Evolutionary conservation across 2,113 vertebrate genomes (phyloP).

Genomic region (Apodemus sylvaticus): DNA sequence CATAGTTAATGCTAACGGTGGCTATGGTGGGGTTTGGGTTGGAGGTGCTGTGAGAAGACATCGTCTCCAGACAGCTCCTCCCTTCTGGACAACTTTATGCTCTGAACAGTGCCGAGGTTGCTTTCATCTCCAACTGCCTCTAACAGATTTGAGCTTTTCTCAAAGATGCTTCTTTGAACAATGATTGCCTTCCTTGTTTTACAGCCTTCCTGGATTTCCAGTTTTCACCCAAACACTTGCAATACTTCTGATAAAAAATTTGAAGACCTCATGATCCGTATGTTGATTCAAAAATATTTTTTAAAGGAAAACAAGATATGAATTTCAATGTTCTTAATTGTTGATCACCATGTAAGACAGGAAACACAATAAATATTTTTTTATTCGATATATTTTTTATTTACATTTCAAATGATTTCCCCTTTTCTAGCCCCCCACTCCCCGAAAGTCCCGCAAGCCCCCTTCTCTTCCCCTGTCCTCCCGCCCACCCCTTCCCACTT

Average conservation of each 20-base stretch:
- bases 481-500: no score
- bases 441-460: no score
- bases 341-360: not conserved
- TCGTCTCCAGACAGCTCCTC: not conserved
- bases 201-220: not conserved
- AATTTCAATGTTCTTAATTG: conserved; percentile 24
- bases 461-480: no score
- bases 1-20: not conserved
- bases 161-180: not conserved
- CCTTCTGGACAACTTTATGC: not conserved
- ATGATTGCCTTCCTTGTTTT: not conserved
- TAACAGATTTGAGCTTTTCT: not conserved
- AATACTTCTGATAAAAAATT: not conserved
- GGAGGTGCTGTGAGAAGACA: not conserved
- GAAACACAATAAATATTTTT: not conserved
- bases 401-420: no score
- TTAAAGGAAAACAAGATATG: not conserved
- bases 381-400: no score
- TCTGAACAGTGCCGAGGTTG: not conserved
- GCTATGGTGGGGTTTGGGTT: not conserved
- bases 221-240: not conserved
- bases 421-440: no score
- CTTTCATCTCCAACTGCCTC: not conserved
- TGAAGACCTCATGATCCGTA: not conserved
- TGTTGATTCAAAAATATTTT: not conserved